Base-by-base conservation (phyloP, 2,797 vertebrate genomes). In the Taeniopygia guttata region DNA sequence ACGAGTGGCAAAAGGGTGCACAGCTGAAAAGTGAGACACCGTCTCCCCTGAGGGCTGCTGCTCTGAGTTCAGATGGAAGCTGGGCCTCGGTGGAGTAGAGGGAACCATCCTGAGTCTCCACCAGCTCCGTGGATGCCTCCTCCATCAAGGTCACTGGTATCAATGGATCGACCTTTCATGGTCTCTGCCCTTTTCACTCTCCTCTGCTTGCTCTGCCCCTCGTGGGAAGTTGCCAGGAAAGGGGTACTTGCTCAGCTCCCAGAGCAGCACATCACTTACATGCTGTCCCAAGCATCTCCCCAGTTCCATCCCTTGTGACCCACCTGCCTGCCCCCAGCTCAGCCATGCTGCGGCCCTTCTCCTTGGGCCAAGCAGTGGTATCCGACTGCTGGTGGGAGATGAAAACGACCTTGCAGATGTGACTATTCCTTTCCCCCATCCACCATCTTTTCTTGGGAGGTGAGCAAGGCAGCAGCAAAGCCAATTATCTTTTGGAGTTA, bases 101-200 rank as follows among this genome's bases (percentile, higher is more conserved):
- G n/a, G 30, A 59, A 42, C 11, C 19, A 63, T 20, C 10, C 14
- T 1, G 4, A 16, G 49, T 54, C 36, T 73, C 67, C n/a, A 42
- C 6, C 54, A 34, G 46, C 8, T 63, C 60, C 5, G 0, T 29
- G 42, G 29, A 40, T 55, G 18, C 30, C 10, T 70, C 19, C 12
- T 27, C 30, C 52, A 43, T 21, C 40, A 27, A 64, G 49, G 63
- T 43, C 52, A 13, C 76, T 6, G 30, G 38, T 19, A 20, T 4
- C 13, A 29, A 10, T 5, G 40, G 64, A n/a, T 11, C 0, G 0
- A 55, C 9, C 13, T 72, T 52, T 22, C 54, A 12, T 0, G 29
- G 45, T 67, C 20, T 83, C 76, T 62, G 43, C 13, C 38, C 75
- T 68, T 79, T 58, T 27, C 46, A 60, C 8, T 42, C 45, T 67